Evolutionary conservation across 1,140 invertebrate genomes (phyloP), one percentile per base, ranked within the genome.

Genomic region (Euglossa dilemma): DNA sequence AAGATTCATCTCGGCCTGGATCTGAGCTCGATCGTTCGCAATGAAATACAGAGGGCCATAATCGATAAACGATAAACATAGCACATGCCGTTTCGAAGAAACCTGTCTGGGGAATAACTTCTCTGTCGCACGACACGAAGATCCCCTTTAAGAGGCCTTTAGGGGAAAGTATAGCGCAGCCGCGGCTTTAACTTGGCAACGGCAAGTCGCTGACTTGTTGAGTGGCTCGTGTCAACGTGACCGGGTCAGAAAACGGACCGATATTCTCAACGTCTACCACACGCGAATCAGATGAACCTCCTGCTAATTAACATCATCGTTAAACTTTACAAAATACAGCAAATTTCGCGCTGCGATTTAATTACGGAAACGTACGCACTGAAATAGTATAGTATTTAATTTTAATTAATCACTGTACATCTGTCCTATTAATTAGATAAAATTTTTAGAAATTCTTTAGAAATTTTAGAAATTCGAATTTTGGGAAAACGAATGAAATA

Each of bases 201-300:
- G 75, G 75, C 73, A 77, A 90, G 89, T 90, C 90, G 89, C 84
- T 91, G 89, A 91, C 89, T 90, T 86, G 89, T 90, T 85, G 90
- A 91, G 89, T 91, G 87, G 84, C 83, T 91, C 79, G 75, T 83
- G 89, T 88, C 89, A 87, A 86, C 89, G 71, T 91, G 87, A 91
- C 89, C 87, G 79, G 89, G 87, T 91, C 83, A 91, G 66, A 89
- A 77, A 78, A 50, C 70, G 72, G 54, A 52, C 86, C 84, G 86
- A 88, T 89, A 89, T 80, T 85, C 28, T 67, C 79, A n/a, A 61
- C 64, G 20, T 43, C 69, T 56, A 36, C 11, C 47, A 43, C 76
- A 78, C 59, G 59, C 80, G 43, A 72, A 63, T 64, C 9, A 28
- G 25, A 71, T 56, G 25, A 70, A 70, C 50, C 23, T 28, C 23